Evolutionary conservation across 2,888 invertebrate genomes (phyloP), one percentile per base, ranked within the genome.

Genomic region (Itoplectis maculator): DNA sequence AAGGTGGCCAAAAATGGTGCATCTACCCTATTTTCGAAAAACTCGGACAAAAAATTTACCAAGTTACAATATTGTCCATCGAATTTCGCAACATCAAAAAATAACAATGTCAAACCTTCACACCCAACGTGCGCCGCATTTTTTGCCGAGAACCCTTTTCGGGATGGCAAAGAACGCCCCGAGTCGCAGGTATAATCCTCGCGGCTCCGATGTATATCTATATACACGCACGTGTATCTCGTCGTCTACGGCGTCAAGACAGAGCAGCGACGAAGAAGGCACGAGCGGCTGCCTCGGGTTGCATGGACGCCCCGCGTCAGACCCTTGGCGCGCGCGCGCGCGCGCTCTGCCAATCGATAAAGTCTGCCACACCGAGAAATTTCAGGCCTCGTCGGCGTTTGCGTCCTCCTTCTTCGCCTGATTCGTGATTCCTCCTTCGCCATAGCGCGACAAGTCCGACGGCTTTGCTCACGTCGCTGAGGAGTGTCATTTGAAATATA

Each of bases 331-430:
- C n/a, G n/a, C n/a, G n/a, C n/a, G n/a, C n/a, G n/a, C n/a, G n/a
- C n/a, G n/a, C n/a, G n/a, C n/a, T n/a, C n/a, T n/a, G 79, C 79
- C 82, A 82, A 82, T 82, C 82, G 82, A 82, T 82, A 82, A 82
- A 79, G 79, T 82, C 79, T 82, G 61, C 82, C 82, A 82, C 74
- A 70, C 65, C 75, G 42, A 66, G 66, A 42, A 79, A 82, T 59
- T 79, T 79, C 56, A 45, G 70, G 82, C 79, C 70, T 78, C 70
- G 69, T 47, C 65, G 13, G 63, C 42, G 65, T 54, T 65, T 29
- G 29, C 20, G 42, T 70, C 35, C 47, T 59, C 59, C 74, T 35
- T 56, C 13, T 59, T 54, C 49, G 66, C 76, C 49, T 18, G 20
- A 68, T 68, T 73, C 59, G 29, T 68, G 45, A n/a, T 61, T 54